Conservation (phyloP, 2,113 vertebrate species). For the Cyprinodon brontotheroides region DNA sequence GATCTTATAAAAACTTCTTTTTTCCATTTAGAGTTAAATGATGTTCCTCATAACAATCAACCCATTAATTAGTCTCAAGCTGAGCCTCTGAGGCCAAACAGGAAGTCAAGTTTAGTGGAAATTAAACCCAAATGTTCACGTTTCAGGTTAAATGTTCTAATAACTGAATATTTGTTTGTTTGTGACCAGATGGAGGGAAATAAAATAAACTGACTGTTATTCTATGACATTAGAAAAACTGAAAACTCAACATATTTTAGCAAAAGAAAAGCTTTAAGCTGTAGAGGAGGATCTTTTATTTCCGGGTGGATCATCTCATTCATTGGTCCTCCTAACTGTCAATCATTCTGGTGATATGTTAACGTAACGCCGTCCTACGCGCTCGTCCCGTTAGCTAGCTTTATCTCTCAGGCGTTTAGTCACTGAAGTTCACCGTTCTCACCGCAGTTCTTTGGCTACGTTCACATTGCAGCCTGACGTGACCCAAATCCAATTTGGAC, state of each 20-base stretch:
- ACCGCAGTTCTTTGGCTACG: no score
- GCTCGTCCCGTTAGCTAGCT: no score
- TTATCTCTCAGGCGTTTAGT: no score
- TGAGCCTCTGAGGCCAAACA: slow-evolving; percentile 4
- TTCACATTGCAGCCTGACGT: no score
- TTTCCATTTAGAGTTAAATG: neutral
- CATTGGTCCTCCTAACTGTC: no score
- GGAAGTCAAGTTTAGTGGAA: slow-evolving; percentile 16
- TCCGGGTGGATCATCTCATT: no score
- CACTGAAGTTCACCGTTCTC: no score
- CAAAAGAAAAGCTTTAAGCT: neutral
- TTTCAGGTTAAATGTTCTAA: slow-evolving; percentile 33
- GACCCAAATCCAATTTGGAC: no score
- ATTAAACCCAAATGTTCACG: slow-evolving; percentile 29
- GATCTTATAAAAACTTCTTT: neutral
- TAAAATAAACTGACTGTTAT: slow-evolving; percentile 11
- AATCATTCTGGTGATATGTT: no score
- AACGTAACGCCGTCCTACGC: no score
- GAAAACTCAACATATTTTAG: neutral
- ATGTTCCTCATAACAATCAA: slow-evolving; percentile 4
- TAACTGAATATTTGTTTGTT: slow-evolving; percentile 44
- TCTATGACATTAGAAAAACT: neutral
- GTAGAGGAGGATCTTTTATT: neutral
- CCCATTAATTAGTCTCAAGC: slow-evolving; percentile 17
- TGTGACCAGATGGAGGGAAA: slow-evolving; percentile 26